Evolutionary conservation across 2,797 vertebrate species (phyloP).

Genomic region (Remorina albescens): DNA sequence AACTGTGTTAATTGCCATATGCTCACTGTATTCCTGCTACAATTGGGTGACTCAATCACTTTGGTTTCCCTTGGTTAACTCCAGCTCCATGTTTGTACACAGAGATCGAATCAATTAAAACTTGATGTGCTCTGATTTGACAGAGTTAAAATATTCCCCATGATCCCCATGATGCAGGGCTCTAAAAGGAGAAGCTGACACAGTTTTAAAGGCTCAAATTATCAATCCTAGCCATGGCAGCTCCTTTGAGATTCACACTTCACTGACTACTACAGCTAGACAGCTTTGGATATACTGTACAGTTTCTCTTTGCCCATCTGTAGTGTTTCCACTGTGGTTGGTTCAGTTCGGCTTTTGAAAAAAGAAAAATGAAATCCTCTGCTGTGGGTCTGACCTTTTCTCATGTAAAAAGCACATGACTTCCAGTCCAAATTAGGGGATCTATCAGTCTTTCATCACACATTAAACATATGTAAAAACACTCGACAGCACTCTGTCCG

Average conservation of each 20-base stretch:
- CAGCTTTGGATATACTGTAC: conserved; percentile 8
- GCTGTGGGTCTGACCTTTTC: conserved; percentile 2
- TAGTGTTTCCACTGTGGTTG: conserved; percentile 9
- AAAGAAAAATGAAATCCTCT: too few species aligned
- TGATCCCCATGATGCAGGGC: not conserved
- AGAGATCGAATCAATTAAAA: not conserved
- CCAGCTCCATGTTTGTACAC: not conserved
- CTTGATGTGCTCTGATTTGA: not conserved
- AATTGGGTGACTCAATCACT: not conserved
- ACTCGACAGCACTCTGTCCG: not conserved
- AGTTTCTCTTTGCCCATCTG: not conserved
- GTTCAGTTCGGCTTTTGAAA: not conserved
- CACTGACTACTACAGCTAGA: conserved; percentile 19
- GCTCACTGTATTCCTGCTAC: not conserved
- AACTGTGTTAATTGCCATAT: not conserved
- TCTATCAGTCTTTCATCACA: not conserved
- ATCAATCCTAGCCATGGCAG: conserved; percentile 14
- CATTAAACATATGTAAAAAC: not conserved
- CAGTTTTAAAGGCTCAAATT: not conserved
- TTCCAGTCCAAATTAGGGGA: conserved; percentile 13
- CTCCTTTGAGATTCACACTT: conserved; percentile 39
- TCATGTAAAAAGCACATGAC: not conserved
- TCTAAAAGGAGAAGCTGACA: conserved; percentile 9
- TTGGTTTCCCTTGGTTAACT: conserved; percentile 5
- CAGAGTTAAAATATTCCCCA: too few species aligned